Evolutionary conservation across 2,888 invertebrate genomes (phyloP), one percentile per base, ranked within the genome.

Genomic region (Caenorhabditis wallacei): DNA sequence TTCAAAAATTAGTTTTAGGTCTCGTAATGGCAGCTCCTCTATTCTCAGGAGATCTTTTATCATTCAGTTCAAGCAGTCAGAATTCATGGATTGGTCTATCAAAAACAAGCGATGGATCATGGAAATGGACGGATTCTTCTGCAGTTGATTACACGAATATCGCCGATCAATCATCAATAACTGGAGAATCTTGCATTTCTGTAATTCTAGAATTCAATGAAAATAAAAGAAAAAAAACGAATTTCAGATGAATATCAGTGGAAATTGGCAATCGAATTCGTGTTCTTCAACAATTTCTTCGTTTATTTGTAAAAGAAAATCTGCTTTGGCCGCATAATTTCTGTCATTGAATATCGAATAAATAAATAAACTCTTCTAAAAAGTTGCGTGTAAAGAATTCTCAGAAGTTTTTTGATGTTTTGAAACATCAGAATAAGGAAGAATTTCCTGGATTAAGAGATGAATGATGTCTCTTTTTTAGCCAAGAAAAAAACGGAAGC

Each of bases 101-200:
- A n/a, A 80, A 66, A 46, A 30, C 24, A 43, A 54, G 53, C 35
- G 68, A 80, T 20, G 74, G 80, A 3, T 72, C 74, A 30, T 80
- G 80, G 80, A 54, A 37, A 13, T 80, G 80, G 80, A 63, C 69
- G 0, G 75, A 81, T 48, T 75, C 80, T 0, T 63, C 75, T 1
- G 35, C 54, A 18, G 74, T 81, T 10, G 57, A 66, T 4, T 81
- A 68, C 64, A 81, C 80, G 1, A 81, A 81, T 40, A 51, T 81
- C 0, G 69, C 75, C 1, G 48, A 22, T 16, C 75, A 74, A n/a
- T 69, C 74, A 2, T 64, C 80, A 11, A 56, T 43, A 7, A 54
- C 46, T 40, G 69, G 51, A 13, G 48, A 53, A 13, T 75, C 69
- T 4, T 81, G 80, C 70, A 70, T 75, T 13, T 48, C 61, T 2